phyloP scores from a whole-genome alignment of 30 jellyfish, hydroid and myxozoan genomes.

The Pelagia noctiluca region DNA sequence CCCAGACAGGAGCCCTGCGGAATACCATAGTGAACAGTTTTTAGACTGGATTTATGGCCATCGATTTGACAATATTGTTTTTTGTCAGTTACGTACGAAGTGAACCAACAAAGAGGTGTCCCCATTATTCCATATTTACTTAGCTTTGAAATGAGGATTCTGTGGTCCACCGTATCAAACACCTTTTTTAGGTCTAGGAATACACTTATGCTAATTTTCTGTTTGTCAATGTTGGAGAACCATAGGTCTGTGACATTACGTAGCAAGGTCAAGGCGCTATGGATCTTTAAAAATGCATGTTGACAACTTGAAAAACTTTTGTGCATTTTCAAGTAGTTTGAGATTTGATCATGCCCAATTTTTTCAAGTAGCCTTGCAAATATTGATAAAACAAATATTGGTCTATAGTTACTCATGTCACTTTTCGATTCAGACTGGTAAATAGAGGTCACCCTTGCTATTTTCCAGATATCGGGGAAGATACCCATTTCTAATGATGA shows the following conservation, averaged over 20 bases:
- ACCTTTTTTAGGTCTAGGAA: background rate
- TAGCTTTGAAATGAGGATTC: background rate
- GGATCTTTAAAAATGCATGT: constrained; percentile 41
- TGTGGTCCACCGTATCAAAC: constrained; percentile 3
- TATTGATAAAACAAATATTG: constrained; percentile 11
- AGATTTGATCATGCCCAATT: constrained; percentile 26
- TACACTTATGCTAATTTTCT: background rate
- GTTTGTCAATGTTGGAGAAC: too few relatives aligned
- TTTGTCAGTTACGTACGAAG: background rate
- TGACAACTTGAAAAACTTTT: constrained; percentile 12
- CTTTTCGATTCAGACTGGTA: constrained; percentile 7
- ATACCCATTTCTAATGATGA: constrained; percentile 7
- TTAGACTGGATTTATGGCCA: background rate
- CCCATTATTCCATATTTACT: background rate
- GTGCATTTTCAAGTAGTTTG: constrained; percentile 3
- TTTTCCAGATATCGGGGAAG: constrained; percentile 22
- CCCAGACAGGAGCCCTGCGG: too few relatives aligned
- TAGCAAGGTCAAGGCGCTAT: too few relatives aligned
- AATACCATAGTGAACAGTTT: too few relatives aligned
- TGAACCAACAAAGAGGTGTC: background rate
- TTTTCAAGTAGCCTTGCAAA: background rate
- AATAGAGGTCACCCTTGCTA: constrained; percentile 16
- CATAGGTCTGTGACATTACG: too few relatives aligned
- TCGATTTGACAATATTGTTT: constrained; percentile 31
- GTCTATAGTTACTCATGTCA: constrained; percentile 1